Evolutionary conservation across 1,140 invertebrate genomes (phyloP).

Genomic region (Aleiodes sp.): DNA sequence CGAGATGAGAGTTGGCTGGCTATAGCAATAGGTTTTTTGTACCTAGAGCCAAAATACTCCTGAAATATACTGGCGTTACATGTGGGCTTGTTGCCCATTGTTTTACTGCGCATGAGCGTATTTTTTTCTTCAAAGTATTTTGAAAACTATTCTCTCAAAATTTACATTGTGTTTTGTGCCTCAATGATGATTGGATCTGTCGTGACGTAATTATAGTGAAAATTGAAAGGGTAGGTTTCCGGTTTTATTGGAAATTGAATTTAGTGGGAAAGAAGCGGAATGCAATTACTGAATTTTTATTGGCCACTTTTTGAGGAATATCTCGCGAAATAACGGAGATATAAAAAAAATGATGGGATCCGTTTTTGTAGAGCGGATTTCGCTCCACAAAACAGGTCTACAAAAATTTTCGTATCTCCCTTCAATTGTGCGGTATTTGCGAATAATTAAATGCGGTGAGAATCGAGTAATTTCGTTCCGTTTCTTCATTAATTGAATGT

Average conservation of each 20-base stretch:
- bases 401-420: no score
- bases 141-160: not conserved
- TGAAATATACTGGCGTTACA: constrained; percentile 50
- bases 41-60: constrained; percentile 23
- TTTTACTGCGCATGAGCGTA: constrained; percentile 39
- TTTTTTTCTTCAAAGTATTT: constrained; percentile 17
- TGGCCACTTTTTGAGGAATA: no score
- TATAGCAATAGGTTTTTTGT: not conserved
- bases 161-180: not conserved
- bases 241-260: not conserved
- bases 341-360: no score
- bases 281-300: no score
- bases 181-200: not conserved
- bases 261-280: no score
- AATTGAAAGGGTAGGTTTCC: not conserved
- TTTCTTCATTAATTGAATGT: not conserved
- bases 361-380: no score
- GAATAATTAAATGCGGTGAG: no score
- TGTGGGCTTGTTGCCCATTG: constrained; percentile 54
- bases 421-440: no score
- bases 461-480: not conserved
- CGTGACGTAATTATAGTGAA: not conserved
- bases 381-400: no score
- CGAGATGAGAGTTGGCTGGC: not conserved
- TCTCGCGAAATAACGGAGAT: no score